Evolutionary conservation across 1,140 invertebrate species (phyloP).

Genomic region (Phortica variegata): DNA sequence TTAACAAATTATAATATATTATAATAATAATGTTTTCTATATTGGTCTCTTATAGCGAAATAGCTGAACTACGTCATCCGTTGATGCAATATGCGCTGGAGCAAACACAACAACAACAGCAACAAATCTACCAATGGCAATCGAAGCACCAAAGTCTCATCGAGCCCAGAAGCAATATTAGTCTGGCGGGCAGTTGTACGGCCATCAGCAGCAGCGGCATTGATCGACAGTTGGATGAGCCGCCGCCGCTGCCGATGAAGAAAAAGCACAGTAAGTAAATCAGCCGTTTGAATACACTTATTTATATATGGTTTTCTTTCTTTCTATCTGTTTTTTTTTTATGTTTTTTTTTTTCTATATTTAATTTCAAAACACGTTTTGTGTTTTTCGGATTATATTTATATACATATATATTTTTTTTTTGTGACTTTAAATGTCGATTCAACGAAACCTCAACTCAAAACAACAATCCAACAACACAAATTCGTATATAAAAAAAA

Average conservation of each 20-base stretch:
- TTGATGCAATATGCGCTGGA: constrained; percentile 17
- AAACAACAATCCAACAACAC: neutral
- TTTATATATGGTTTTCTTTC: constrained; percentile 25
- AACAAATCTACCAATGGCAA: constrained; percentile 21
- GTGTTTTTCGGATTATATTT: constrained; percentile 20
- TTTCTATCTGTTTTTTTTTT: constrained; percentile 19
- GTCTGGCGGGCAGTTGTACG: constrained; percentile 29
- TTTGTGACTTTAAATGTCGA: no score
- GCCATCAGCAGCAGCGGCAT: constrained; percentile 35
- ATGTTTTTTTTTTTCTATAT: neutral
- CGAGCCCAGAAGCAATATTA: constrained; percentile 30
- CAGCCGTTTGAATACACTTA: constrained; percentile 23
- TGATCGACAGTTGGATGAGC: constrained; percentile 61
- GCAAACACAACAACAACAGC: constrained; percentile 10
- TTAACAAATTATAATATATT: no score
- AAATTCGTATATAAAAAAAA: constrained; percentile 1
- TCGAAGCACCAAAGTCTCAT: constrained; percentile 50
- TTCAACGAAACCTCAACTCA: no score
- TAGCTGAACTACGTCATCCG: constrained; percentile 34
- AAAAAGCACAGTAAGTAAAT: constrained; percentile 87
- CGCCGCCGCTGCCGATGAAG: constrained; percentile 86
- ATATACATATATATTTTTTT: neutral
- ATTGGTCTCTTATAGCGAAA: no score
- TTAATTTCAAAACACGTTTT: constrained; percentile 20
- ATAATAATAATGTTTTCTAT: no score